These are phyloP conservation scores for Notarius quadriscutis DNA, from an alignment of 2,113 vertebrate species.

Conservation along the genomic window DNA sequence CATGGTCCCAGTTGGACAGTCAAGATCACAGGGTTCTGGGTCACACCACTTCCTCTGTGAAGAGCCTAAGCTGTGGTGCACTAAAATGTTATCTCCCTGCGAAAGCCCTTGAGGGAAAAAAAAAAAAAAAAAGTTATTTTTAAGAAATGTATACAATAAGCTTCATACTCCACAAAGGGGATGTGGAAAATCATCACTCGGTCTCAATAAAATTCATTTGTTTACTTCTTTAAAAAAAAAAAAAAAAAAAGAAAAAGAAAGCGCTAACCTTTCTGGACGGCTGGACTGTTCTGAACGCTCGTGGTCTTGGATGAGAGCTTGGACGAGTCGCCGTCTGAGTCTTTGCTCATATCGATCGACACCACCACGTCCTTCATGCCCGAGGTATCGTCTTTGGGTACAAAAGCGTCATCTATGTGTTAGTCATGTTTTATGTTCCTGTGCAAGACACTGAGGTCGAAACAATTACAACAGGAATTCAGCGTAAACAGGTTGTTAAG, in stretches of 20 bases:
- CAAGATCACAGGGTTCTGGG: constrained; percentile 37
- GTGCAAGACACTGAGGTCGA: not conserved
- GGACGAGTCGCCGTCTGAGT: constrained; percentile 84
- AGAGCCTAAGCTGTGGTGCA: not conserved
- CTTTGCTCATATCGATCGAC: constrained; percentile 91
- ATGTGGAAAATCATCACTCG: not conserved
- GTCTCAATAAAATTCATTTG: not conserved
- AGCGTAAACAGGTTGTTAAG: not conserved
- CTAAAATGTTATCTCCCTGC: not conserved
- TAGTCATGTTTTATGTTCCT: not conserved
- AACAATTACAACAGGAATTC: constrained; percentile 2
- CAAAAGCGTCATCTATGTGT: not conserved
- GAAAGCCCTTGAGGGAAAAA: not conserved
- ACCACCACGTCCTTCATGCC: constrained; percentile 90
- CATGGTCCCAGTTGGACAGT: constrained; percentile 42
- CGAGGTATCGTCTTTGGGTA: constrained; percentile 81
- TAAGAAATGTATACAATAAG: not conserved
- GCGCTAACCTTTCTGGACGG: constrained; percentile 82
- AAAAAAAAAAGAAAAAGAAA: constrained; percentile 24
- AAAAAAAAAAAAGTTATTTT: not conserved
- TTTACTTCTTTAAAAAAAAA: not conserved
- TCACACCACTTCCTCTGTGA: constrained; percentile 59
- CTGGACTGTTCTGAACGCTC: constrained; percentile 79
- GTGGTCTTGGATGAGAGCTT: constrained; percentile 79
- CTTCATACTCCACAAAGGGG: not conserved